phyloP scores from a whole-genome alignment of 2,797 vertebrate species.

The Cyclura pinguis region DNA sequence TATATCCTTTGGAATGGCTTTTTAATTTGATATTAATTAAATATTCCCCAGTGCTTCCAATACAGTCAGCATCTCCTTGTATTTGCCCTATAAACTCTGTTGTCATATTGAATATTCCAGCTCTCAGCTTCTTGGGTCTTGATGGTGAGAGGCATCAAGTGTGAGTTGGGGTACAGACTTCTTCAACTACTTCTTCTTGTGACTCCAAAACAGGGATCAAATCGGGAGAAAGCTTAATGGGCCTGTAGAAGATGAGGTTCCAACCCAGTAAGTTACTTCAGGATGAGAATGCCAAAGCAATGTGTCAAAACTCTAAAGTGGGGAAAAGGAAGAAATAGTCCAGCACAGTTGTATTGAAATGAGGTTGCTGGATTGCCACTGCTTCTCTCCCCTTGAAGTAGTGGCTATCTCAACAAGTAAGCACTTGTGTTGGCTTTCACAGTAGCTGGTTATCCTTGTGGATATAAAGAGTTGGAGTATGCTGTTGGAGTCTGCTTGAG shows the following conservation, averaged over 20 bases:
- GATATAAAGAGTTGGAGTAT: not conserved
- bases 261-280: not conserved
- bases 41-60: not conserved
- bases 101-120: not conserved
- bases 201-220: not conserved
- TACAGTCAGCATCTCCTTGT: no score
- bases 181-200: not conserved
- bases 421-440: not conserved
- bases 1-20: not conserved
- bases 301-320: not conserved
- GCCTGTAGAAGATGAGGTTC: not conserved
- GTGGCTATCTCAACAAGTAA: not conserved
- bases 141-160: not conserved
- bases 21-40: not conserved
- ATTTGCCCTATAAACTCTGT: not conserved
- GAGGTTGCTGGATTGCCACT: not conserved
- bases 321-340: not conserved
- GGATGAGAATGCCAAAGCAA: not conserved
- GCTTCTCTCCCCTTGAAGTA: not conserved
- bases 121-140: not conserved
- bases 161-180: not conserved
- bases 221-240: not conserved
- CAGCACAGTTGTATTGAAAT: not conserved
- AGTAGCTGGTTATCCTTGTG: not conserved
- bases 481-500: not conserved